Conservation (phyloP, 2,888 invertebrate species). For the Platypus cylindrus region DNA sequence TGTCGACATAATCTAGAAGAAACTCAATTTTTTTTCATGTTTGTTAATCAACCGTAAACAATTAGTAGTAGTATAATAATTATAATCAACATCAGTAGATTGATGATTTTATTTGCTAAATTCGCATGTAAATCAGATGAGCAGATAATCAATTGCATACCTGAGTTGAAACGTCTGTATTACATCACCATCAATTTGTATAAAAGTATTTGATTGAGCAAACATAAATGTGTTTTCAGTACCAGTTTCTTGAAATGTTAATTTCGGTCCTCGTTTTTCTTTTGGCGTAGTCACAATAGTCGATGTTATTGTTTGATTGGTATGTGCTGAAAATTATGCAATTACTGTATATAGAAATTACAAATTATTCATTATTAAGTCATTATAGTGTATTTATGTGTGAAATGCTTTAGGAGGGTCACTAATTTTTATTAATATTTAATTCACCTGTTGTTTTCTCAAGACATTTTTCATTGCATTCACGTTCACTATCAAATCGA, state of each 20-base stretch:
- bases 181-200: conserved; percentile 81
- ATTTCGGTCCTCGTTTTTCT: conserved; percentile 61
- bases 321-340: too few relatives aligned
- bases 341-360: too few relatives aligned
- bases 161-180: conserved; percentile 82
- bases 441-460: too few relatives aligned
- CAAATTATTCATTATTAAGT: too few relatives aligned
- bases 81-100: not conserved
- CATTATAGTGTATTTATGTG: too few relatives aligned
- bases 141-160: conserved; percentile 34
- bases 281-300: conserved; percentile 64
- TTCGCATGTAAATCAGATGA: not conserved
- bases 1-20: conserved; percentile 65
- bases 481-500: conserved; percentile 52
- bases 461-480: conserved; percentile 53
- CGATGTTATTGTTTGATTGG: too few relatives aligned
- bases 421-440: too few relatives aligned
- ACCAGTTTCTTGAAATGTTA: conserved; percentile 77
- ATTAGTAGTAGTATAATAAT: not conserved
- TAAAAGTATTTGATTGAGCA: conserved; percentile 80
- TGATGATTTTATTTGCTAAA: not conserved
- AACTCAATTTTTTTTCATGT: not conserved
- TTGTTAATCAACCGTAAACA: not conserved
- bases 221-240: conserved; percentile 83
- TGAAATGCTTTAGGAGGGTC: too few relatives aligned